Conservation (phyloP, 2,888 invertebrate genomes). For the Noctua pronuba region DNA sequence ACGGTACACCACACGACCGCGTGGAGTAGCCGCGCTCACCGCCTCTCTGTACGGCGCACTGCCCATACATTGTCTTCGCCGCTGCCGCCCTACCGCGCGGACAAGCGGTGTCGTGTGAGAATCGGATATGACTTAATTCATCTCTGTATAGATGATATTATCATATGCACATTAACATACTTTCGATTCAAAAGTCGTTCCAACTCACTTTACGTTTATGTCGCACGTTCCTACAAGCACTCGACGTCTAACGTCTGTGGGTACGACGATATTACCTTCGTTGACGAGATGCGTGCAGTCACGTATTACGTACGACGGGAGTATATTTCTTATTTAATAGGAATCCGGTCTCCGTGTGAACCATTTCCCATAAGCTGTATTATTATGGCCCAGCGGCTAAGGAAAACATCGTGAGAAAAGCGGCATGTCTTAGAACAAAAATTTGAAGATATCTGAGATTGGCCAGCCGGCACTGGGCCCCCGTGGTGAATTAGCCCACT, state of each 20-base stretch:
- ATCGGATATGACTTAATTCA: not conserved
- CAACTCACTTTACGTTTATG: not conserved
- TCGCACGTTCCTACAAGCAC: not conserved
- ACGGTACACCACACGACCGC: too few species aligned
- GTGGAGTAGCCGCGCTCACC: too few species aligned
- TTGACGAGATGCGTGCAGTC: conserved; percentile 34
- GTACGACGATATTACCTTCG: not conserved
- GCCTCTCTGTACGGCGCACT: too few species aligned
- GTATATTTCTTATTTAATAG: conserved; percentile 25
- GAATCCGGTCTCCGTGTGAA: conserved; percentile 30
- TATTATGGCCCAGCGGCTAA: not conserved
- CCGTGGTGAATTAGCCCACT: not conserved
- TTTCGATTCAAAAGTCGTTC: not conserved
- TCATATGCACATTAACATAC: not conserved
- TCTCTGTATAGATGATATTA: not conserved
- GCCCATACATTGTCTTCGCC: too few species aligned
- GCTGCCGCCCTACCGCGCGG: not conserved
- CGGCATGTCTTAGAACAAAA: too few species aligned
- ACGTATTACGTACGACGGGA: conserved; percentile 21
- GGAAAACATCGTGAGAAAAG: not conserved
- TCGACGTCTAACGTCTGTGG: not conserved
- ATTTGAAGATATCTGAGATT: not conserved
- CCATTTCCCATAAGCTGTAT: conserved; percentile 2
- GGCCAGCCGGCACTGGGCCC: not conserved
- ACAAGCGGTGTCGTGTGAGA: not conserved